These are phyloP conservation scores for Phalacrocorax carbo DNA, from an alignment of 2,113 vertebrate genomes.

Conservation along the genomic window DNA sequence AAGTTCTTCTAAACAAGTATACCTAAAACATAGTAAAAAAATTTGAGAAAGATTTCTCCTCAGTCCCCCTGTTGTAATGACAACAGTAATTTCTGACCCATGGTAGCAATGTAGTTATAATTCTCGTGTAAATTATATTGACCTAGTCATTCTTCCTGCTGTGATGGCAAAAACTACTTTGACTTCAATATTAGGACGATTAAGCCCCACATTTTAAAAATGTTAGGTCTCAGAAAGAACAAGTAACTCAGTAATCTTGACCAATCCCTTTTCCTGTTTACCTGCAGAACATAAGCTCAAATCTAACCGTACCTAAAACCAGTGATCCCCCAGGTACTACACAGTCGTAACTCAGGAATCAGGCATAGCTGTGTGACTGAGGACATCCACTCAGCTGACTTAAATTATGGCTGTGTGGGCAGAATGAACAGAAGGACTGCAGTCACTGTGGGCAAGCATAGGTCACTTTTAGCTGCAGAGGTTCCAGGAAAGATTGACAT, in stretches of 20 bases:
- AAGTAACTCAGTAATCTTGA: neutral
- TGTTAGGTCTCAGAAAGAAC: neutral
- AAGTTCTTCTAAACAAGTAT: neutral
- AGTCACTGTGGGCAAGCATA: neutral
- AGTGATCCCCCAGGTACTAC: neutral
- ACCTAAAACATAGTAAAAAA: neutral
- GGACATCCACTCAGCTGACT: neutral
- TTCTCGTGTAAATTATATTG: neutral
- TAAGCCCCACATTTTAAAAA: neutral
- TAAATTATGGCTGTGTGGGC: neutral
- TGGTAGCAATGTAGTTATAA: neutral
- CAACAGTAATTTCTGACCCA: neutral
- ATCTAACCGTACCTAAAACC: neutral
- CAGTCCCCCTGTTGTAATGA: neutral
- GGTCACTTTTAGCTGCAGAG: neutral
- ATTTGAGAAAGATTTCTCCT: neutral
- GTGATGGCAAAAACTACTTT: neutral
- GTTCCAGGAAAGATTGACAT: neutral
- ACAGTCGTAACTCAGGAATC: neutral
- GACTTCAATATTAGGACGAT: neutral
- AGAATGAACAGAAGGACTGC: neutral
- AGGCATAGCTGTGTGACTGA: neutral
- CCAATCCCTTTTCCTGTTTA: neutral
- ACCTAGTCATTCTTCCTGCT: neutral
- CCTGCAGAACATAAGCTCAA: neutral